Conservation (phyloP, 2,113 vertebrate species). For the Hassar affinis region DNA sequence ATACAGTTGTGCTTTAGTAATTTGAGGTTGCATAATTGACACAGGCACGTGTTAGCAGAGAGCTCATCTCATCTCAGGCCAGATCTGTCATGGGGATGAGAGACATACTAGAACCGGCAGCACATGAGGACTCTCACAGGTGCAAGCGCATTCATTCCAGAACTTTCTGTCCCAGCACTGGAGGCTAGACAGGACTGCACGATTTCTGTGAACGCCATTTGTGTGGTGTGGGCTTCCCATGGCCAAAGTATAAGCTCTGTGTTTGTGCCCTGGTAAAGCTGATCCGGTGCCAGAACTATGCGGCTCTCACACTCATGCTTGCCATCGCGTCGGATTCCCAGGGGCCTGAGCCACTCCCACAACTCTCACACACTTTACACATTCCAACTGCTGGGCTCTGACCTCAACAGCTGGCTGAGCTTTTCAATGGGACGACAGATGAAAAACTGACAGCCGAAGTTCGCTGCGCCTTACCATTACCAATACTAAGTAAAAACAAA, state of each 20-base stretch:
- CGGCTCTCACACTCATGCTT: constrained; percentile 43
- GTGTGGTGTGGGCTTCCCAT: constrained; percentile 28
- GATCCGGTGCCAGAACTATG: constrained; percentile 24
- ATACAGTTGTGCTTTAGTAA: background rate
- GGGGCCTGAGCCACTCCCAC: constrained; percentile 61
- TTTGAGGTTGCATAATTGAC: constrained; percentile 32
- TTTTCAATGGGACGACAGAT: constrained; percentile 50
- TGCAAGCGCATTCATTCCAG: constrained; percentile 41
- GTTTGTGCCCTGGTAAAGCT: constrained; percentile 17
- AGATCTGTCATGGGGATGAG: constrained; percentile 39
- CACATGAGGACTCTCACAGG: constrained; percentile 51
- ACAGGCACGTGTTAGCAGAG: constrained; percentile 41
- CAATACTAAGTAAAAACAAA: background rate
- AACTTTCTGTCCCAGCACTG: constrained; percentile 5
- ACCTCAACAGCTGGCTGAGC: constrained; percentile 70
- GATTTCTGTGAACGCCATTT: constrained; percentile 29
- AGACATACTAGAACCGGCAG: constrained; percentile 41
- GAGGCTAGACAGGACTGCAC: constrained; percentile 13
- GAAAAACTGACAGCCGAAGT: constrained; percentile 6
- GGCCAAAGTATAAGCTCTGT: constrained; percentile 36
- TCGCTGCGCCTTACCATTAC: background rate
- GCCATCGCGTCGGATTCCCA: constrained; percentile 35
- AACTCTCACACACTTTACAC: constrained; percentile 68
- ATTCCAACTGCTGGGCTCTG: constrained; percentile 68
- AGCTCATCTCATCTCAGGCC: constrained; percentile 36